Base-by-base conservation (phyloP, 2,797 vertebrate genomes). In the Tapera naevia region DNA sequence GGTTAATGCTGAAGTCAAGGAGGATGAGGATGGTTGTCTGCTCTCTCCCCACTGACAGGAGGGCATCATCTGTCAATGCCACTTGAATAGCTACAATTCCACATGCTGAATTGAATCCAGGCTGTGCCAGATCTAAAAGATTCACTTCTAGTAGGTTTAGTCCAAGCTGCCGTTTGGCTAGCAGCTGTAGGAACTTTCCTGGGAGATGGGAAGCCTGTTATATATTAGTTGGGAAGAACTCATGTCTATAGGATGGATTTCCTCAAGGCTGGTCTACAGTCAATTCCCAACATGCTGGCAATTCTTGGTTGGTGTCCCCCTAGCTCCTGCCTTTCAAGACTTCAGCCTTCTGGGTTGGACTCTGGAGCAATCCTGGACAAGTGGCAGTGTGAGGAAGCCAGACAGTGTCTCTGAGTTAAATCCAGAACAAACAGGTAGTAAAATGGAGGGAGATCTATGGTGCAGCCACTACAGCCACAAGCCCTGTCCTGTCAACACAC, bases 11-110 rank as follows among this genome's bases (percentile, higher is more conserved):
- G 80, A 95, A 96, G 86, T 94, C 67, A 82, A 75, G 83, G 86
- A 94, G 88, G 95, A 93, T 94, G 83, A 95, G 83, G 78, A 95
- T 95, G 88, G 88, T 93, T 96, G 71, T 87, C 60, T 91, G 66
- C 56, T 60, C 88, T 90, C 62, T 91, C 48, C 71, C 39, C 17
- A 30, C 74, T 73, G 80, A 82, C 83, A 91, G 71, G 78, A 91
- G 80, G 48, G 37, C 7, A 0, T 76, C 78, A 95, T 95, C 71
- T 53, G 76, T 95, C 94, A 95, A 37, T 76, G 90, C 33, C 80
- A 72, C 41, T 88, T 3, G 2, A 48, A 61, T 37, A 80, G 53
- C n/a, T 95, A 65, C 45, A 65, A 57, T 78, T 93, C 61, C 33
- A 48, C 30, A 30, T 58, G 37, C 72, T 93, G 81, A 71, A 92